phyloP scores from a whole-genome alignment of 2,888 invertebrate species.

The Drosophila imparisetae region DNA sequence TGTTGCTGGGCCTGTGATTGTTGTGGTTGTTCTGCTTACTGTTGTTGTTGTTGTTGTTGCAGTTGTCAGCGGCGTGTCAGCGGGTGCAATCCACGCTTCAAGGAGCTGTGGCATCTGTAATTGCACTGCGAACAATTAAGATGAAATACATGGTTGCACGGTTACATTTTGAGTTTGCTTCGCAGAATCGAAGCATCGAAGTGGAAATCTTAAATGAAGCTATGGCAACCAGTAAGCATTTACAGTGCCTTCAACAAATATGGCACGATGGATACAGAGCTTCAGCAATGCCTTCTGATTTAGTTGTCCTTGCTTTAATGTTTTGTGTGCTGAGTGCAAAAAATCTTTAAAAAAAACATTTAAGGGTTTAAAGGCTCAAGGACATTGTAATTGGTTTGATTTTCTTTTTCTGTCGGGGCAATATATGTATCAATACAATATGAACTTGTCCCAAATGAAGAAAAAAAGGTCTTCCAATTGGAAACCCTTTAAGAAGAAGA shows the following conservation, averaged over 20 bases:
- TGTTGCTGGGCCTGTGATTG: conserved; percentile 20
- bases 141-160: conserved; percentile 10
- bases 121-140: conserved; percentile 51
- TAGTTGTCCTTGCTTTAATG: not conserved
- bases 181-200: not conserved
- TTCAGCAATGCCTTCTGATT: not conserved
- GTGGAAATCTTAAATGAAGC: not conserved
- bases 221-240: not conserved
- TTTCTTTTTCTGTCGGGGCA: not conserved
- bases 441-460: no score
- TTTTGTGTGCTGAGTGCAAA: not conserved
- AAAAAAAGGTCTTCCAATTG: not conserved
- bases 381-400: not conserved
- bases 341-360: not conserved
- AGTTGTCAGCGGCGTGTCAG: conserved; percentile 30
- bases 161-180: not conserved
- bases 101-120: conserved; percentile 12
- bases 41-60: not conserved
- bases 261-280: not conserved
- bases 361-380: not conserved
- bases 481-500: not conserved
- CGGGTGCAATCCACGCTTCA: conserved; percentile 19
- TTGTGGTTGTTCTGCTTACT: conserved; percentile 1
- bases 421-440: not conserved
- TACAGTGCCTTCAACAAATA: not conserved